phyloP scores from a whole-genome alignment of 2,113 vertebrate species.

The Nansenia antarctica region DNA sequence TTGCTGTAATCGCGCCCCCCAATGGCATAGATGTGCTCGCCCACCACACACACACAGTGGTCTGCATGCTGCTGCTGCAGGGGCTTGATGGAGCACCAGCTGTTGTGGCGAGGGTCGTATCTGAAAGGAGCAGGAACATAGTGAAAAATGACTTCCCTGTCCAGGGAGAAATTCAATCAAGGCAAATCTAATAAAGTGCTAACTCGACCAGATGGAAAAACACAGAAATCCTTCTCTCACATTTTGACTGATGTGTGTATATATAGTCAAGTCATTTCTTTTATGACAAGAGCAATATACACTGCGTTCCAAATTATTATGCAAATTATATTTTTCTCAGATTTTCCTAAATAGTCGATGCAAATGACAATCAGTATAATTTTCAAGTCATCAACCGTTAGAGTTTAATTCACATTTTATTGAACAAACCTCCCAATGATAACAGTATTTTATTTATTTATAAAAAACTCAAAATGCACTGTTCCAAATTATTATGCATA shows the following conservation, averaged over 20 bases:
- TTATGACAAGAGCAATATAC: background rate
- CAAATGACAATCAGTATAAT: too few species aligned
- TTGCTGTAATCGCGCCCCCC: slow-evolving; percentile 92
- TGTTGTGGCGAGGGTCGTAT: slow-evolving; percentile 95
- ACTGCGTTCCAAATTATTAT: too few species aligned
- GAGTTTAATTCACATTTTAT: too few species aligned
- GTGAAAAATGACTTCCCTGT: background rate
- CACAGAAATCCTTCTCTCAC: background rate
- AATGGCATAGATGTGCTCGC: slow-evolving; percentile 86
- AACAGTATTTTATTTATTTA: too few species aligned
- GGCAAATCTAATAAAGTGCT: background rate
- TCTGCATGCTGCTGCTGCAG: slow-evolving; percentile 92
- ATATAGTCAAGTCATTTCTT: background rate
- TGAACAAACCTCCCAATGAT: too few species aligned
- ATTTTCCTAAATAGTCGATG: too few species aligned
- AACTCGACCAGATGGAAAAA: background rate
- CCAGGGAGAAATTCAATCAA: background rate
- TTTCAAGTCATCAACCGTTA: too few species aligned
- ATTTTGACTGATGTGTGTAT: background rate
- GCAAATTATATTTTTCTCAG: too few species aligned
- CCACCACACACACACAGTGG: slow-evolving; percentile 89
- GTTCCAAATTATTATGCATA: too few species aligned
- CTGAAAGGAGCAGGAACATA: slow-evolving; percentile 58
- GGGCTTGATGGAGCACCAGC: slow-evolving; percentile 90
- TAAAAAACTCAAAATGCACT: too few species aligned